Evolutionary conservation across 2,888 invertebrate species (phyloP).

Genomic region (Pomacea canaliculata): DNA sequence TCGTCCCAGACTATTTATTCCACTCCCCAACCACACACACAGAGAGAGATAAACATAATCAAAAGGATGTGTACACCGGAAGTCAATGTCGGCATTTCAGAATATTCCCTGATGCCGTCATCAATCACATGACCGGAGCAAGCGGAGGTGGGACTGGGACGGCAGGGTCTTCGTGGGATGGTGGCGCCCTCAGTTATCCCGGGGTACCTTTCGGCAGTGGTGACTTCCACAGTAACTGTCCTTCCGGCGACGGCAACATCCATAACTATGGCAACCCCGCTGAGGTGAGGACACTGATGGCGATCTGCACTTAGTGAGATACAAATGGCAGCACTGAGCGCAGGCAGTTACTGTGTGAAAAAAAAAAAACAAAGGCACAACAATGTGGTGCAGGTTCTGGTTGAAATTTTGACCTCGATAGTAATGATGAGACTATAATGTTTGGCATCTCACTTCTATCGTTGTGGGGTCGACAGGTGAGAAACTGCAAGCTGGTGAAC

Average conservation of each 20-base stretch:
- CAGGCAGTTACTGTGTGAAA: too few species aligned
- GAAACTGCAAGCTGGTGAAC: conserved; percentile 80
- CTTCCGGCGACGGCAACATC: conserved; percentile 68
- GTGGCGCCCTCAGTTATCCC: conserved; percentile 58
- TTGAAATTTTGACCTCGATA: too few species aligned
- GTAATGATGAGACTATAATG: too few species aligned
- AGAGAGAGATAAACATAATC: too few species aligned
- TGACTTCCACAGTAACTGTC: conserved; percentile 77
- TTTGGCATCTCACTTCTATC: too few species aligned
- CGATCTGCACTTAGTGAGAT: too few species aligned
- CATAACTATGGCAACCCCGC: conserved; percentile 52
- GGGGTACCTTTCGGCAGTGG: conserved; percentile 70
- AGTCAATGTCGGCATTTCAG: conserved; percentile 67
- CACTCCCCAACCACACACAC: too few species aligned
- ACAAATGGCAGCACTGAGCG: too few species aligned
- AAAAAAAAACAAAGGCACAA: too few species aligned
- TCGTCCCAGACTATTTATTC: too few species aligned
- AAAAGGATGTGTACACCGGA: too few species aligned
- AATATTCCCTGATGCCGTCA: conserved; percentile 83
- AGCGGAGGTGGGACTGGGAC: conserved; percentile 73
- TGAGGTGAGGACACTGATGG: conserved; percentile 35
- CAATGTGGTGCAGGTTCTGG: too few species aligned
- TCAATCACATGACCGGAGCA: conserved; percentile 86
- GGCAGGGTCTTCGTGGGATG: conserved; percentile 72
- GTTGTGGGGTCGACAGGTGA: conserved; percentile 69